Evolutionary conservation across 2,888 invertebrate genomes (phyloP).

Genomic region (Stenotaenia linearis): DNA sequence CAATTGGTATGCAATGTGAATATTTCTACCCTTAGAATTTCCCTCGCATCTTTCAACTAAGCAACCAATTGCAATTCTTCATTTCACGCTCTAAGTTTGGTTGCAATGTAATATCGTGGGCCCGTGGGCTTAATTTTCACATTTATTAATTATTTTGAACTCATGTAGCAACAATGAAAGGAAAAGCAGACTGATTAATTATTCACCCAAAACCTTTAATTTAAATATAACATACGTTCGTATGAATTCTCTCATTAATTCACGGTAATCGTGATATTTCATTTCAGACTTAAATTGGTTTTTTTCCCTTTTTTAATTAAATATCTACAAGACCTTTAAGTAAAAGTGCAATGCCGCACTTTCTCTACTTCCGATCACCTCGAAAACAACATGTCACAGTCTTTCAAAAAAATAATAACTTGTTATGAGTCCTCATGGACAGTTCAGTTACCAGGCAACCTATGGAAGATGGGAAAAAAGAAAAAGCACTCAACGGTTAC

Average conservation of each 20-base stretch:
- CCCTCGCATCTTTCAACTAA: background rate
- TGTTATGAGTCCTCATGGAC: conserved; percentile 12
- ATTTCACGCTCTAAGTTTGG: background rate
- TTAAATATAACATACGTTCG: too few species aligned
- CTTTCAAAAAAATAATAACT: conserved; percentile 23
- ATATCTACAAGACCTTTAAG: background rate
- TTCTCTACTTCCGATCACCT: background rate
- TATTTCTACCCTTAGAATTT: background rate
- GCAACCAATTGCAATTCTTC: conserved; percentile 10
- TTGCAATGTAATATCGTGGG: background rate
- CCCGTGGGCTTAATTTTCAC: background rate
- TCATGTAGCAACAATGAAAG: too few species aligned
- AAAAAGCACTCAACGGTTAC: conserved; percentile 7
- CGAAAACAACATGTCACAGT: conserved; percentile 13
- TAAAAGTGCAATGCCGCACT: background rate
- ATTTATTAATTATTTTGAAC: background rate
- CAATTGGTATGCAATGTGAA: conserved; percentile 24
- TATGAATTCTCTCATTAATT: too few species aligned
- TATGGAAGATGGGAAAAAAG: conserved; percentile 2
- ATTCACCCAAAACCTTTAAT: too few species aligned
- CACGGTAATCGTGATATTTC: too few species aligned
- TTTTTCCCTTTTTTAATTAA: background rate
- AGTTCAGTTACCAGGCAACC: conserved; percentile 19
- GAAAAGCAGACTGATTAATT: too few species aligned
- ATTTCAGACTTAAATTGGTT: too few species aligned